A percentile compares a stretch with the other conserved stretches of the same genome.
phyloP scores from a whole-genome alignment of 2,888 invertebrate species.

The Leucophenga montana region DNA sequence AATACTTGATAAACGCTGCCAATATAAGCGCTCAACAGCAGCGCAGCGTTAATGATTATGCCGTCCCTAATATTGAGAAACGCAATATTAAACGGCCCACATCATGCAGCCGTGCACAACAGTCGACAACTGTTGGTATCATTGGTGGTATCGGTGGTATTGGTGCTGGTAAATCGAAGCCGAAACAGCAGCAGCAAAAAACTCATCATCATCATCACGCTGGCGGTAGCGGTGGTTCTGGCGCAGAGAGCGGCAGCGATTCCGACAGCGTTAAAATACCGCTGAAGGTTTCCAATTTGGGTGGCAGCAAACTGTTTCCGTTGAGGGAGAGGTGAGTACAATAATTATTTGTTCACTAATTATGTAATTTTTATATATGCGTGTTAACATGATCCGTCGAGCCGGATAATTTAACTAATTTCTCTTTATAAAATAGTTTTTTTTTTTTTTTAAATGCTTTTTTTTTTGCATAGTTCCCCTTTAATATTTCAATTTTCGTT shows the following conservation, averaged over 20 bases:
- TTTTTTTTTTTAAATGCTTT: no score
- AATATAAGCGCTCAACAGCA: conserved; percentile 4
- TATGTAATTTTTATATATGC: no score
- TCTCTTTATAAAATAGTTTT: no score
- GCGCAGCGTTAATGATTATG: no score
- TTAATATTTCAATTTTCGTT: no score
- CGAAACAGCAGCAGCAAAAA: conserved; percentile 35
- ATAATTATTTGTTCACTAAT: no score
- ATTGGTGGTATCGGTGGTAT: conserved; percentile 51
- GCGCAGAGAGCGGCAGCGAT: conserved; percentile 79
- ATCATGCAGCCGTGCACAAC: conserved; percentile 63
- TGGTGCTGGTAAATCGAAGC: conserved; percentile 50
- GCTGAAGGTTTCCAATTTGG: conserved; percentile 75
- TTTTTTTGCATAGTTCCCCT: no score
- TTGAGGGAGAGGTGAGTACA: conserved; percentile 78
- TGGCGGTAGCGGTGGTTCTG: conserved; percentile 64
- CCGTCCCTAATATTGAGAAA: conserved; percentile 56
- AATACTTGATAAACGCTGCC: conserved; percentile 70
- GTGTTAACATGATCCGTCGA: no score
- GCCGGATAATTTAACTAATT: no score
- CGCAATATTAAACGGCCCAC: conserved; percentile 71
- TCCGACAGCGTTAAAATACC: conserved; percentile 82
- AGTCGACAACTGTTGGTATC: conserved; percentile 48
- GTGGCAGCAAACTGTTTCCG: conserved; percentile 66
- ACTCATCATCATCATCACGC: conserved; percentile 34